Evolutionary conservation across 2,888 invertebrate species (phyloP), one percentile per base, ranked within the genome.

Genomic region (Hemicrepidius hirtus): DNA sequence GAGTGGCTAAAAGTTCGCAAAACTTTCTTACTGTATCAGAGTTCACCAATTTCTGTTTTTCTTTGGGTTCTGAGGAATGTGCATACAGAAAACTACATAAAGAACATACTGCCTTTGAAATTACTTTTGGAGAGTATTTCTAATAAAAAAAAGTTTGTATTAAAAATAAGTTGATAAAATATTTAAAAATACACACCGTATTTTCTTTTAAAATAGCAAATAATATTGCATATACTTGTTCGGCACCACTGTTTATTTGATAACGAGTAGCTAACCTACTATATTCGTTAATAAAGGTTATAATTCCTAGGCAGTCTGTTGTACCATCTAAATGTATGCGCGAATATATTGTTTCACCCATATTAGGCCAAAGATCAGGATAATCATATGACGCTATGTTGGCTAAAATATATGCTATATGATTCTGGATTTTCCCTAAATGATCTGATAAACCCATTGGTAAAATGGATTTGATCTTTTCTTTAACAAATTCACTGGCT

Each of bases 241-340:
- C 49, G 4, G 64, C 57, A 32, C 55, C 13, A 24, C 6, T 13
- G 40, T 40, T 37, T 9, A 59, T 37, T 57, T 70, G 57, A 18
- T 44, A 44, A 37, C 57, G 20, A 16, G 32, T 46, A 12, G 46
- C 57, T 40, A 72, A 50, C 44, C 72, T 71, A 53, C 67, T 65
- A 65, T 71, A 75, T 50, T 76, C 75, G 46, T 71, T 71, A 49
- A 76, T 68, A 66, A 76, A 76, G 35, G 57, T 53, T 66, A 77
- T 66, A 28, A 68, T 65, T 49, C 77, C 77, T 13, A 57, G 24
- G 44, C 75, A 73, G 28, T 70, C 67, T 40, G 63, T 68, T 62
- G 59, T 57, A 64, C 63, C 71, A 24, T 57, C 65, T 18, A 69
- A 65, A 21, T 66, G 55, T 50, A 75, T 50, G 50, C 75, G 75